Evolutionary conservation across 1,140 invertebrate genomes (phyloP), one percentile per base, ranked within the genome.

Genomic region (Drosophila elegans): DNA sequence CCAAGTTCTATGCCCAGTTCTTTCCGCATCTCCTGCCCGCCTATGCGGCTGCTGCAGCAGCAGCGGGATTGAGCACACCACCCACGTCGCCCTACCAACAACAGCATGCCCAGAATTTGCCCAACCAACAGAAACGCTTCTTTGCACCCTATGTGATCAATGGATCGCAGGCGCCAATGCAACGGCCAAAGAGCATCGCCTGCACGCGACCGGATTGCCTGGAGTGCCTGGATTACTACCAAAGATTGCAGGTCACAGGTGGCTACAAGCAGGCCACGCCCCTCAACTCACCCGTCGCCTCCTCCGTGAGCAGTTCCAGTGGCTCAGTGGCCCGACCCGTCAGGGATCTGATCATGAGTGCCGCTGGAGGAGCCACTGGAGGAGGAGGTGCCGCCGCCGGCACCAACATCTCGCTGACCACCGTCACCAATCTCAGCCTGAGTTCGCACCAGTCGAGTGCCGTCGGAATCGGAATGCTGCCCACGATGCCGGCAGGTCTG

Each of bases 1-100:
- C 86, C 13, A 91, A 91, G 46, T 91, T 91, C 44, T 91, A 91
- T 74, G 86, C 90, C 13, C 90, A 91, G 48, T 91, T 91, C 52
- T 91, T 91, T 53, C 90, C 90, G 4, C 90, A 91, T 38, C 27
- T 90, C 6, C 44, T 91, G 51, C 83, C 89, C 27, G 78, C 79
- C 34, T 91, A 88, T 72, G 88, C 88, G 13, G 88, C 83, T 11
- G 82, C 88, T 27, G 80, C 77, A 2, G 77, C 80, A 25, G 74
- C 80, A 36, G 83, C 82, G 25, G 71, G 82, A 4, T 16, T 78
- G 16, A 75, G 63, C 29, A 81, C 77, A 3, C 86, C 86, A 36
- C 86, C 90, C 57, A 82, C 85, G 0, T 90, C 85, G 10, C 81
- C 80, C 10, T 90, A 90, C 12, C 80, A 78, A 2, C 57, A 63